Conservation (phyloP, 2,888 invertebrate species). For the Pandemis heparana region DNA sequence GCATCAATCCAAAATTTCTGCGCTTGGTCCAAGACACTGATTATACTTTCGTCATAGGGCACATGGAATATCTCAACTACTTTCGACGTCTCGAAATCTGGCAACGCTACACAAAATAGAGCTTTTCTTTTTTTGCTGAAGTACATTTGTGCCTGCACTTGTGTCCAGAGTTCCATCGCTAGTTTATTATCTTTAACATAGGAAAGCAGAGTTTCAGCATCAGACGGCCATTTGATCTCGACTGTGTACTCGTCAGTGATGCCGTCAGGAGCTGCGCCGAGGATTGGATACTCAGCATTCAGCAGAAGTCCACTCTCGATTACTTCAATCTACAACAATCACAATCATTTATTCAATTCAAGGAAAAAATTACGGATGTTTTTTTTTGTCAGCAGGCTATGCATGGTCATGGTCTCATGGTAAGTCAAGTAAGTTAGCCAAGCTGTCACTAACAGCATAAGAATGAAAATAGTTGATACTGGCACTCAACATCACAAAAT, state of each 20-base stretch:
- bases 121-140: conserved; percentile 2
- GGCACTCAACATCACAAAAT: no score
- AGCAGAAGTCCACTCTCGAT: neutral
- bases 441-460: no score
- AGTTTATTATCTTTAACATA: neutral
- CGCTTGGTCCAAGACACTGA: neutral
- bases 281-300: neutral
- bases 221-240: neutral
- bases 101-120: neutral
- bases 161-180: neutral
- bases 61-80: neutral
- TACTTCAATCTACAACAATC: neutral
- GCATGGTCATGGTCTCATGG: no score
- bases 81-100: neutral
- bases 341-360: neutral
- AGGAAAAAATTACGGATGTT: neutral
- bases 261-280: neutral
- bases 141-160: conserved; percentile 1
- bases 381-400: no score
- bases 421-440: no score
- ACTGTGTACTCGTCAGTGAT: neutral
- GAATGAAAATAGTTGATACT: no score
- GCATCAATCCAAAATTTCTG: neutral
- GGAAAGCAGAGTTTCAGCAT: neutral
- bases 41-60: neutral